These are phyloP conservation scores for Hystrix cristata DNA, from an alignment of 2,113 vertebrate species.

Conservation along the genomic window DNA sequence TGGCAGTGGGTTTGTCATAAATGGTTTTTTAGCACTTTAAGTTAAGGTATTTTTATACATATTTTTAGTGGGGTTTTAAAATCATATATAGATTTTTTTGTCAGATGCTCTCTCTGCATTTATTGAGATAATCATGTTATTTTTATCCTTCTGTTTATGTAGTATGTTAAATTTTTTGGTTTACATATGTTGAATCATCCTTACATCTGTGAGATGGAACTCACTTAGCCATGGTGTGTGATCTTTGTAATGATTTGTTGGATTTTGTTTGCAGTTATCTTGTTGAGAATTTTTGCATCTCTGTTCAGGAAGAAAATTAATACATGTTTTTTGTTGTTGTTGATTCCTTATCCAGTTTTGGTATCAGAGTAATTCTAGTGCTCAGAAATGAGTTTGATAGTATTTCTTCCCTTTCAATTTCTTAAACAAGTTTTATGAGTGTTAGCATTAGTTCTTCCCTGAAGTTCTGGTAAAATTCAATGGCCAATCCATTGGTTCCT, in stretches of 20 bases:
- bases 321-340: background rate
- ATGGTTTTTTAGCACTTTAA: background rate
- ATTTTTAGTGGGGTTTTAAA: background rate
- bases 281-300: background rate
- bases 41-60: background rate
- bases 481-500: background rate
- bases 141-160: background rate
- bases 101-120: background rate
- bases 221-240: background rate
- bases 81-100: background rate
- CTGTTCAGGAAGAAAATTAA: background rate
- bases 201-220: background rate
- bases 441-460: background rate
- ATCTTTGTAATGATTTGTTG: background rate
- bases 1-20: background rate
- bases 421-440: background rate
- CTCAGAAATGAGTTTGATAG: background rate
- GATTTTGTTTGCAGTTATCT: background rate
- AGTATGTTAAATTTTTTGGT: background rate
- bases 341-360: background rate
- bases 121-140: background rate
- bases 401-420: background rate
- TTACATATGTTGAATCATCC: background rate
- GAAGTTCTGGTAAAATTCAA: background rate
- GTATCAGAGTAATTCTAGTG: background rate